Evolutionary conservation across 2,113 vertebrate species (phyloP).

Genomic region (Ptychochromis oligacanthus): DNA sequence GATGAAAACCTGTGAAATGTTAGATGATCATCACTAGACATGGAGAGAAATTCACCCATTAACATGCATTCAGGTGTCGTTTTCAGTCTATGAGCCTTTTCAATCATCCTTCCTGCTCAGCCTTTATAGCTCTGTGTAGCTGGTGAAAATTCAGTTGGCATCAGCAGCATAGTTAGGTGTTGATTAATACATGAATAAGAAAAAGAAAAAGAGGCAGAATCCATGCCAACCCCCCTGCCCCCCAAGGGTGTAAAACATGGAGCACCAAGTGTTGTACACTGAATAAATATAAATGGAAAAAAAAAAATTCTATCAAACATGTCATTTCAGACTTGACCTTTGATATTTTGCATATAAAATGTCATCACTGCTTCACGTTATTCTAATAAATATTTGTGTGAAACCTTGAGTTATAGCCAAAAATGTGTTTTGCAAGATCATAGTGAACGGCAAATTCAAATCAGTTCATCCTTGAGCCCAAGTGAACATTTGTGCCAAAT

Average conservation of each 20-base stretch:
- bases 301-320: neutral
- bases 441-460: neutral
- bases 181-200: constrained; percentile 18
- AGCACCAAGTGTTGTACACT: neutral
- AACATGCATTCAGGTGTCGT: constrained; percentile 21
- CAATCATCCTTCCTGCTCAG: constrained; percentile 12
- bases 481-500: neutral
- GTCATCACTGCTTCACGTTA: neutral
- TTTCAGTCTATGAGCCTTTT: constrained; percentile 3
- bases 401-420: neutral
- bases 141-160: neutral
- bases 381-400: neutral
- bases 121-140: neutral
- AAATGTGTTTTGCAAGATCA: neutral
- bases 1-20: constrained; percentile 14
- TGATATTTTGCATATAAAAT: neutral
- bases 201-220: neutral
- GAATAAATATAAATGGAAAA: neutral
- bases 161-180: constrained; percentile 16
- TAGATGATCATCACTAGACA: neutral
- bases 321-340: neutral
- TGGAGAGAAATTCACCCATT: neutral
- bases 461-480: neutral
- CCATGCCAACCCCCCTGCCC: neutral
- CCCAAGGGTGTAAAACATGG: neutral